A percentile compares a stretch with the other conserved stretches of the same genome.
Evolutionary conservation across 2,888 invertebrate species (phyloP).

Genomic region (Xestoiulus laeticollis): DNA sequence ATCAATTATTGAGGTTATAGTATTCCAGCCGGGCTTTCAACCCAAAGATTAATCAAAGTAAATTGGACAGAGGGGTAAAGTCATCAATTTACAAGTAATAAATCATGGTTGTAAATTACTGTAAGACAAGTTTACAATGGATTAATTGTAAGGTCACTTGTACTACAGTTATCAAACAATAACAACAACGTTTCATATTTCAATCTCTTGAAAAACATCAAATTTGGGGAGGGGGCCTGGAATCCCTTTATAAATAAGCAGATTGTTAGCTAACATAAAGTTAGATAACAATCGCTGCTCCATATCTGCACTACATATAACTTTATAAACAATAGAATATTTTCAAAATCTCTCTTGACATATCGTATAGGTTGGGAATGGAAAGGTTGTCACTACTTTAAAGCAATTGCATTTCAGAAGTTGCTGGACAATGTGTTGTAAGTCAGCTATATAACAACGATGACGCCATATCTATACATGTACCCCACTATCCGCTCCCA

Average conservation of each 20-base stretch:
- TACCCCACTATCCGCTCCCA: no score
- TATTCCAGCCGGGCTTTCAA: no score
- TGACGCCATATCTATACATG: no score
- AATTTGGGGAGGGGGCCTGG: neutral
- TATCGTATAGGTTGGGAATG: no score
- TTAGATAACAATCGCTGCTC: neutral
- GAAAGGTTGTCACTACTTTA: no score
- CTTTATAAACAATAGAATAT: neutral
- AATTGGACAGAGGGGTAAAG: neutral
- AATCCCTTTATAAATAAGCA: neutral
- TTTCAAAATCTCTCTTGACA: no score
- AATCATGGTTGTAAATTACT: neutral
- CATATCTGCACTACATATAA: neutral
- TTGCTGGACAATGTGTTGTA: no score
- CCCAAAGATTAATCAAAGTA: no score
- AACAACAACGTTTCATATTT: neutral
- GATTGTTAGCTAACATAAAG: neutral
- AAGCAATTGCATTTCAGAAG: no score
- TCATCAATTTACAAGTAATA: neutral
- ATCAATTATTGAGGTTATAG: no score
- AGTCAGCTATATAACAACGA: no score
- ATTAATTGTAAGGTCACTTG: neutral
- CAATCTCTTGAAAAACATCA: neutral
- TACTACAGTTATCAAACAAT: neutral
- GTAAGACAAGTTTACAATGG: neutral